Percentiles rank a stretch among this genome's conserved stretches.
phyloP scores from a whole-genome alignment of 2,797 vertebrate species.

The Clarias platycephalus region DNA sequence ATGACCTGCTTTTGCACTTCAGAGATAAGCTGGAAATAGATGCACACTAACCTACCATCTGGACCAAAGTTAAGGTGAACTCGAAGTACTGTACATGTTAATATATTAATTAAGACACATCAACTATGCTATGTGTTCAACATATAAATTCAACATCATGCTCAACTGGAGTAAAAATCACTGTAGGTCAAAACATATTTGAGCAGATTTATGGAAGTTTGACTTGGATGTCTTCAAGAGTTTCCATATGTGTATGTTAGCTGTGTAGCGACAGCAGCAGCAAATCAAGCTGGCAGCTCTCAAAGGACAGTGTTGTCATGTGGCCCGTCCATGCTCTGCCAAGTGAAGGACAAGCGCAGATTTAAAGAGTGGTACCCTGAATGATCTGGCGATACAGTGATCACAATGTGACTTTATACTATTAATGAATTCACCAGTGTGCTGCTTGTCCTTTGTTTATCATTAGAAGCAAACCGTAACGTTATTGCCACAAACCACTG shows the following conservation, averaged over 20 bases:
- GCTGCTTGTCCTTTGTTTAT: conserved; percentile 16
- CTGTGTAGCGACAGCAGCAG: conserved; percentile 6
- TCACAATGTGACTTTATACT: conserved; percentile 12
- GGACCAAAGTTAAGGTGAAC: conserved; percentile 35
- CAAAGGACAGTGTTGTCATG: conserved; percentile 21
- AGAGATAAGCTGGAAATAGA: conserved; percentile 43
- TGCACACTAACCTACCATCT: conserved; percentile 31
- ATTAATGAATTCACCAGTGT: conserved; percentile 5
- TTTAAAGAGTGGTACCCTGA: conserved; percentile 19
- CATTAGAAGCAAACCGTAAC: not conserved
- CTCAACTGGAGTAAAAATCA: not conserved
- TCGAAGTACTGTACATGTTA: not conserved
- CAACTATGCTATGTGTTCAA: not conserved
- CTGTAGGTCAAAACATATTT: not conserved
- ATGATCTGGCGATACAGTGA: conserved; percentile 17
- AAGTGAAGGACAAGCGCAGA: conserved; percentile 15
- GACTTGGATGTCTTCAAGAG: conserved; percentile 11
- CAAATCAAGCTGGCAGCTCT: conserved; percentile 24
- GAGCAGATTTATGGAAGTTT: not conserved
- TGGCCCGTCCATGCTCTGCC: not conserved
- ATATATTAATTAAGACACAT: conserved; percentile 9
- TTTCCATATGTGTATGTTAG: conserved; percentile 10
- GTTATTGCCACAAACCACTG: not conserved
- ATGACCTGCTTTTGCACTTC: conserved; percentile 37
- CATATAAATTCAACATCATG: not conserved